Base-by-base conservation (phyloP, 2,113 vertebrate species). In the Dissostichus mawsoni region DNA sequence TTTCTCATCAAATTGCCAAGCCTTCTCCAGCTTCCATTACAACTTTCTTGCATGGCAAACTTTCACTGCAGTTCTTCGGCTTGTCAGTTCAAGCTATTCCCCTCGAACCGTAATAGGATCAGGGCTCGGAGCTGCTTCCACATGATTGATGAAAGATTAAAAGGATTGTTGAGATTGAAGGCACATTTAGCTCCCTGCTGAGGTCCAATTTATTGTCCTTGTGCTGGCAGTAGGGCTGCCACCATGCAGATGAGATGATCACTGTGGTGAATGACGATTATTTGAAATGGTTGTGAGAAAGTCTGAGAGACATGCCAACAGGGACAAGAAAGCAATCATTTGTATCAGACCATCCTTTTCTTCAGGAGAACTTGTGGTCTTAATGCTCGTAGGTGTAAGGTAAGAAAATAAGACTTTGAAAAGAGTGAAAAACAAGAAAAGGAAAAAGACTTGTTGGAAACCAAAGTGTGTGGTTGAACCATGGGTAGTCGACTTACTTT, bases 61-160 rank as follows among this genome's bases (percentile, higher is more conserved):
- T 93, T 93, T 88, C 83, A 25, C 68, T 82, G 81, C 88, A 85
- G 64, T 81, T 90, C 87, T 87, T 69, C 68, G 67, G 78, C 81
- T 85, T 90, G 93, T 89, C 91, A 91, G 18, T 88, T 88, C 62
- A 83, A 87, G 90, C 79, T 47, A 65, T 92, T 93, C 84, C 88
- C 84, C 76, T 86, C 81, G 76, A 89, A 89, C 64, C 76, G 92
- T 93, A 94, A 95, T 93, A 93, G 91, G 92, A 94, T 93, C 89
- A 89, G 78, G 87, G 57, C 88, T 92, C 80, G 20, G 76, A 81
- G 86, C 89, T 87, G 83, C 91, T 92, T 86, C 90, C 88, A 89
- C 81, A 83, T 92, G 94, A 95, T 91, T 94, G 94, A 95, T 96
- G 95, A 95, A 93, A 95, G 94, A 96, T 95, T 95, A 95, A 95